phyloP scores from a whole-genome alignment of 2,113 vertebrate species.

The Petaurus breviceps region DNA sequence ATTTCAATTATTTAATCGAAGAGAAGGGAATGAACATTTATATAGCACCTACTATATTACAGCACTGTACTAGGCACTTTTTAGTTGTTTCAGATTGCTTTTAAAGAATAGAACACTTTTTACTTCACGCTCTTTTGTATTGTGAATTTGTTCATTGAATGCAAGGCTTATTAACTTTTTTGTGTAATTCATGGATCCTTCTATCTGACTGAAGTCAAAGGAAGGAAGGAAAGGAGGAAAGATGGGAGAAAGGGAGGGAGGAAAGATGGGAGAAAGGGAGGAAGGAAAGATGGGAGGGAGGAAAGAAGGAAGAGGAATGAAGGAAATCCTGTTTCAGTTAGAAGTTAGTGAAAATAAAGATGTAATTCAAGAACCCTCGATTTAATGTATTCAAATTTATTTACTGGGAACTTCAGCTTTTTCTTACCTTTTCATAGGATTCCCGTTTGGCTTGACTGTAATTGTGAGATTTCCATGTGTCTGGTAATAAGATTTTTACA shows the following conservation, averaged over 20 bases:
- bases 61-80: neutral
- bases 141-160: neutral
- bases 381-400: slow-evolving; percentile 7
- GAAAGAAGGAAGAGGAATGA: neutral
- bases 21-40: neutral
- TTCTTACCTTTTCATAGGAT: slow-evolving; percentile 80
- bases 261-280: too few relatives aligned
- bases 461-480: slow-evolving; percentile 74
- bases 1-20: neutral
- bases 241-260: too few relatives aligned
- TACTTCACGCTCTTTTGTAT: neutral
- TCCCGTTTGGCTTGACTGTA: slow-evolving; percentile 75
- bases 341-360: neutral
- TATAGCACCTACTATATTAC: neutral
- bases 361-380: neutral
- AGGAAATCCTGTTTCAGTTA: neutral
- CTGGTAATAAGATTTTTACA: slow-evolving; percentile 82
- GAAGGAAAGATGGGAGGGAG: too few relatives aligned
- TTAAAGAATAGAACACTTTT: neutral
- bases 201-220: neutral
- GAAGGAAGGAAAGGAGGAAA: too few relatives aligned
- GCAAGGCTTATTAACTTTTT: neutral
- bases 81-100: neutral
- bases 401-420: slow-evolving; percentile 34
- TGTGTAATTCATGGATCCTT: neutral